Conservation (phyloP, 1,140 invertebrate genomes). For the Phenacoccus solenopsis region DNA sequence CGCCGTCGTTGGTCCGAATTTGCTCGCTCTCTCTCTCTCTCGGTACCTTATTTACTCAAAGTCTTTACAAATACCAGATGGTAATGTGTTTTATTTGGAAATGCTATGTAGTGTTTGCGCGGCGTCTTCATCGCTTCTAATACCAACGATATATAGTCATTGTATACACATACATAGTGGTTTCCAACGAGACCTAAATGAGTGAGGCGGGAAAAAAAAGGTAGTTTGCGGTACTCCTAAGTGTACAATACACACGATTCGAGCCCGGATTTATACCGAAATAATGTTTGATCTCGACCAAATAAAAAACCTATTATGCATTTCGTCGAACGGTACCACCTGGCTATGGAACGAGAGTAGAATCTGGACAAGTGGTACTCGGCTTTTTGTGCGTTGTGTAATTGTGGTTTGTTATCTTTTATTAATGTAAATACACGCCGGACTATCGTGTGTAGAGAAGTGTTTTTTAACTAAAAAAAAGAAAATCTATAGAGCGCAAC, state of each 20-base stretch:
- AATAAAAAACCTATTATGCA: background rate
- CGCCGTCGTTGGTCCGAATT: background rate
- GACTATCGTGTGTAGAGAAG: too few species aligned
- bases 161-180: background rate
- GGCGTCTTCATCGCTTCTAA: background rate
- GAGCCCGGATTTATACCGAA: background rate
- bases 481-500: too few species aligned
- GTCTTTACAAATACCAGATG: background rate
- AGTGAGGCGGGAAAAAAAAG: background rate
- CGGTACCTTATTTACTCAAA: background rate
- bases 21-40: background rate
- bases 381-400: background rate
- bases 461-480: too few species aligned
- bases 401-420: slow-evolving; percentile 1
- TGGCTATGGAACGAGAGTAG: background rate
- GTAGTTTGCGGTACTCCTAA: background rate
- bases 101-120: background rate
- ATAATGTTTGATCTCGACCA: slow-evolving; percentile 1
- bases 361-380: background rate
- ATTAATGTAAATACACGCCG: background rate
- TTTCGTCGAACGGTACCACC: background rate
- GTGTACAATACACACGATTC: background rate
- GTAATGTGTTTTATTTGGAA: background rate
- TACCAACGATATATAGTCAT: background rate
- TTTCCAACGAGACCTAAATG: background rate